A percentile compares a stretch with the other conserved stretches of the same genome.
Evolutionary conservation across 2,888 invertebrate genomes (phyloP).

Genomic region (Tetramorium bicarinatum): DNA sequence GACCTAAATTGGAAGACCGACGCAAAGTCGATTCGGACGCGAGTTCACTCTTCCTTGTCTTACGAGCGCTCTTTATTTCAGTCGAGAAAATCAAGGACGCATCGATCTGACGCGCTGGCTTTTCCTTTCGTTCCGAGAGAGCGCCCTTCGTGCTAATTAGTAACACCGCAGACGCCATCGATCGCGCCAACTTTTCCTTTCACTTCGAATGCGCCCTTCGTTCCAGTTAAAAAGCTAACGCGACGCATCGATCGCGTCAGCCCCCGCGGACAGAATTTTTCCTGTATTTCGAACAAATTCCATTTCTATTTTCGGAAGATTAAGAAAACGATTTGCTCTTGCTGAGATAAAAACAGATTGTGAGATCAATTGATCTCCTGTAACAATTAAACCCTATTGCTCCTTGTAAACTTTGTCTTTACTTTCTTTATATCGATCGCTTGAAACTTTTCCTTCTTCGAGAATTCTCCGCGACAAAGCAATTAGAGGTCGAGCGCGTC

Average conservation of each 20-base stretch:
- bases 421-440: conserved; percentile 6
- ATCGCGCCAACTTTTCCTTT: conserved; percentile 54
- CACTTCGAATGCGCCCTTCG: conserved; percentile 57
- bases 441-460: neutral
- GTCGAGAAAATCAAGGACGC: conserved; percentile 51
- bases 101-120: conserved; percentile 43
- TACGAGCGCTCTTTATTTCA: conserved; percentile 35
- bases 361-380: neutral
- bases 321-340: neutral
- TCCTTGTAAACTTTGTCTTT: neutral
- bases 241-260: conserved; percentile 30
- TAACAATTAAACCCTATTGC: conserved; percentile 11
- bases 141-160: conserved; percentile 57
- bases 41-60: conserved; percentile 1
- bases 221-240: conserved; percentile 49
- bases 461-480: neutral
- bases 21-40: neutral
- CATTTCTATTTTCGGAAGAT: neutral
- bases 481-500: conserved; percentile 12
- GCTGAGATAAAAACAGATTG: neutral
- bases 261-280: conserved; percentile 2
- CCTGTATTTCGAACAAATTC: neutral
- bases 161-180: conserved; percentile 54
- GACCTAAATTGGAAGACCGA: neutral
- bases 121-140: conserved; percentile 54